Evolutionary conservation across 1,140 invertebrate species (phyloP).

Genomic region (Trichoplusia ni): DNA sequence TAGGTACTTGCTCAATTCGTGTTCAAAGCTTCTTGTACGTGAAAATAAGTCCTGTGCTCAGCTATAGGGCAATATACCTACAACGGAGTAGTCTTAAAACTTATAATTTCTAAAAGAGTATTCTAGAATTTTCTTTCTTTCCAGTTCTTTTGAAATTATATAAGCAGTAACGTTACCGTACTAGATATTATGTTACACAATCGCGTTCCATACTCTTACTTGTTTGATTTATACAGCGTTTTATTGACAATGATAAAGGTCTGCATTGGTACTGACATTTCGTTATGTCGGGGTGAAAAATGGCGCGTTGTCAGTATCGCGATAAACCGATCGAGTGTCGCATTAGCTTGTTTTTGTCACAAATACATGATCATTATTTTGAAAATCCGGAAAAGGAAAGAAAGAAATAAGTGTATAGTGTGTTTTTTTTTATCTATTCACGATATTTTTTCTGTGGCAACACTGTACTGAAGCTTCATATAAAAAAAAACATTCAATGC

Average conservation of each 20-base stretch:
- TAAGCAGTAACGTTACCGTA: background rate
- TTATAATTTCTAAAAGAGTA: no score
- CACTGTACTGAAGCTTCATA: no score
- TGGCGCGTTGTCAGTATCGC: conserved; percentile 35
- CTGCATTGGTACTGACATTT: conserved; percentile 52
- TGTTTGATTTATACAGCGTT: conserved; percentile 56
- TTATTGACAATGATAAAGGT: conserved; percentile 65
- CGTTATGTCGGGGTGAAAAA: conserved; percentile 55
- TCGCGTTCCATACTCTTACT: conserved; percentile 19
- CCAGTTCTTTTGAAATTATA: background rate
- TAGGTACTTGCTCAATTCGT: no score
- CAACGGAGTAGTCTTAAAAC: no score
- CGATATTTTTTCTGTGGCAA: no score
- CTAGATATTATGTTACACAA: conserved; percentile 12
- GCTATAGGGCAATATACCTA: no score
- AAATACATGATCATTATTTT: conserved; percentile 15
- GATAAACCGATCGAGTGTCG: conserved; percentile 32
- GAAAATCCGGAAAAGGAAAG: background rate
- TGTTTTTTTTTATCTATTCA: background rate
- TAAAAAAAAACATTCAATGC: no score
- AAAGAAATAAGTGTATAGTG: background rate
- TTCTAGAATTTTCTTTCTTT: no score
- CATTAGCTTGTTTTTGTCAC: conserved; percentile 36
- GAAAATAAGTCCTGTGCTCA: no score
- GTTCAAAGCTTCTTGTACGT: no score